Evolutionary conservation across 1,140 invertebrate species (phyloP), one percentile per base, ranked within the genome.

Genomic region (Sarcophaga bullata): DNA sequence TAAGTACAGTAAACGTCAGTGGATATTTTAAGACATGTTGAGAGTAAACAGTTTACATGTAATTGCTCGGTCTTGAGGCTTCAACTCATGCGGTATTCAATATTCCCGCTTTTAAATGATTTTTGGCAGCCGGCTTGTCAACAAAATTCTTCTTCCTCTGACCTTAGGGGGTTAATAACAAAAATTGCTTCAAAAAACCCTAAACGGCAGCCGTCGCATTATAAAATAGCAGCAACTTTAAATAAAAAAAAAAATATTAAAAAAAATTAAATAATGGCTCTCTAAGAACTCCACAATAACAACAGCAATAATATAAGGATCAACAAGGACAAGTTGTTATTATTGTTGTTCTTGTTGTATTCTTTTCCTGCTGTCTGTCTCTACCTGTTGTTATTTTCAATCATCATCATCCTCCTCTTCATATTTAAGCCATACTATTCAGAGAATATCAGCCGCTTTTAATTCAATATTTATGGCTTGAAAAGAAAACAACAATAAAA

Each of bases 391-490:
- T 19, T 19, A 13, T 58, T 68, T 68, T 19, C 62, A 37, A 37
- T 37, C 25, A 37, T 17, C 9, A 58, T 15, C 54, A 58, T 37
- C 25, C 25, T 37, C 25, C 25, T 37, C 25, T 37, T 37, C 25
- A 37, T 37, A 37, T 68, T 68, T 19, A 68, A 19, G 62, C 19
- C 19, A n/a, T 49, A 49, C 73, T 17, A n/a, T 49, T 49, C 9
- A 76, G 25, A 37, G 4, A 37, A 37, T 37, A 37, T 37, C 25
- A 37, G 25, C 25, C 25, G 25, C 47, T 47, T 76, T 76, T 76
- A 76, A 49, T 76, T 76, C 73, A 76, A 76, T 48, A 76, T 76
- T 76, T 76, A 76, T 76, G 48, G 48, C 73, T 76, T 73, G 9
- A 17, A 5, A n/a, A 7, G 11, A 10, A 13, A 15, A n/a, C n/a